Conservation (phyloP, 2,113 vertebrate genomes). For the Esox niger region DNA sequence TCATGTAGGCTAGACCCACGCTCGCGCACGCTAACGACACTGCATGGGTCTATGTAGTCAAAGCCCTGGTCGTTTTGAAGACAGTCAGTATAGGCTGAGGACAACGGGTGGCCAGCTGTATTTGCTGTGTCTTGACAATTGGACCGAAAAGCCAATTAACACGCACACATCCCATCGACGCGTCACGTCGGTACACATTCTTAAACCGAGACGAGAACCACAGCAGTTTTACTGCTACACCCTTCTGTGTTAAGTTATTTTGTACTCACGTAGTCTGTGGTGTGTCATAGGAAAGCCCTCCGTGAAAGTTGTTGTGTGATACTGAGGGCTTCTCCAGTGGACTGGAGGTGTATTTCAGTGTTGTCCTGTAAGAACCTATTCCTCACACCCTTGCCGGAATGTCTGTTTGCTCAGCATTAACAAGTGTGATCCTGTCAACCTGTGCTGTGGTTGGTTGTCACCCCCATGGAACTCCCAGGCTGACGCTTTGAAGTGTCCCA, state of each 20-base stretch:
- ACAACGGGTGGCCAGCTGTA: slow-evolving; percentile 65
- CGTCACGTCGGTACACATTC: neutral
- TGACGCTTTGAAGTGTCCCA: slow-evolving; percentile 63
- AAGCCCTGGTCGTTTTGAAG: slow-evolving; percentile 7
- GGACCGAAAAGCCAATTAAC: neutral
- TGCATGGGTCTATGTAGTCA: slow-evolving; percentile 15
- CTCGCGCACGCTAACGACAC: neutral
- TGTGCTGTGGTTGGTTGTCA: slow-evolving; percentile 51
- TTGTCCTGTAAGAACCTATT: neutral
- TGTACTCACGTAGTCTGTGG: no score
- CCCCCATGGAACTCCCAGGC: slow-evolving; percentile 48
- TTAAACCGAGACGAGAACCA: no score
- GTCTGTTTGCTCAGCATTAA: slow-evolving; percentile 58
- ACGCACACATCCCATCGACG: neutral
- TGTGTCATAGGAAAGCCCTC: no score
- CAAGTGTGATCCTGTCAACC: slow-evolving; percentile 63
- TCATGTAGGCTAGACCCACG: neutral
- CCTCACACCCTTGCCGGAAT: slow-evolving; percentile 26
- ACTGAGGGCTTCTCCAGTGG: neutral
- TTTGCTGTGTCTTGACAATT: slow-evolving; percentile 47
- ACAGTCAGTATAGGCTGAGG: slow-evolving; percentile 37
- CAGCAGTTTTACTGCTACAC: no score
- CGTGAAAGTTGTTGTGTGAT: neutral
- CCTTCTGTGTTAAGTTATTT: no score
- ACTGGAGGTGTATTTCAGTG: neutral